phyloP scores from a whole-genome alignment of 64 coral and sea anemone species.

The Montipora capricornis region DNA sequence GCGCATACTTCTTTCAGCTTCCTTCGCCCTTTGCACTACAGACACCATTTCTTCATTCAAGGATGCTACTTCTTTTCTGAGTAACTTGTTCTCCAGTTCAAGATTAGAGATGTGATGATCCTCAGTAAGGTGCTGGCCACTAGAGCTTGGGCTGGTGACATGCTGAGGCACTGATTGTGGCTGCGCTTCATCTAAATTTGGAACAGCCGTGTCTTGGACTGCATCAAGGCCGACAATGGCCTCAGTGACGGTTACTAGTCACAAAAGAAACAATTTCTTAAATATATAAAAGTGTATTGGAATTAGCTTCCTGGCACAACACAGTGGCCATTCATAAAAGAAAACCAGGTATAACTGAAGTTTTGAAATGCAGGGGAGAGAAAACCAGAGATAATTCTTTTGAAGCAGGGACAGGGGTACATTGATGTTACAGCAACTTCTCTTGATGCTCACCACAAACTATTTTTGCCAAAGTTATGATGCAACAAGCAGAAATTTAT shows the following conservation, averaged over 20 bases:
- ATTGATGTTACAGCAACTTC: too few relatives aligned
- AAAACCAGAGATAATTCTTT: too few relatives aligned
- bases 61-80: constrained; percentile 90
- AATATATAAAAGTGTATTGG: too few relatives aligned
- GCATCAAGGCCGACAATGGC: not conserved
- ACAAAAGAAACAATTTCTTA: not conserved
- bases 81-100: constrained; percentile 94
- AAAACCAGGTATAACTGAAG: too few relatives aligned
- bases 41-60: constrained; percentile 97
- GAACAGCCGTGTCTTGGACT: not conserved
- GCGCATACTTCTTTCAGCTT: constrained; percentile 79
- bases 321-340: too few relatives aligned
- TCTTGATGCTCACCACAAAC: too few relatives aligned
- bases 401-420: too few relatives aligned
- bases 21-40: constrained; percentile 86
- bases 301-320: too few relatives aligned
- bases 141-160: not conserved
- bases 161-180: constrained; percentile 24
- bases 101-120: constrained; percentile 86
- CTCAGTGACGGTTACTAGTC: not conserved
- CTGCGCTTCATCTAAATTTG: not conserved
- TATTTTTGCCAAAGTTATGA: too few relatives aligned
- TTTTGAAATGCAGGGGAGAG: too few relatives aligned
- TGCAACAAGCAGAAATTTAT: too few relatives aligned
- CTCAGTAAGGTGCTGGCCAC: constrained; percentile 33